Evolutionary conservation across 2,888 invertebrate species (phyloP), one percentile per base, ranked within the genome.

Genomic region (Troides oblongomaculatus): DNA sequence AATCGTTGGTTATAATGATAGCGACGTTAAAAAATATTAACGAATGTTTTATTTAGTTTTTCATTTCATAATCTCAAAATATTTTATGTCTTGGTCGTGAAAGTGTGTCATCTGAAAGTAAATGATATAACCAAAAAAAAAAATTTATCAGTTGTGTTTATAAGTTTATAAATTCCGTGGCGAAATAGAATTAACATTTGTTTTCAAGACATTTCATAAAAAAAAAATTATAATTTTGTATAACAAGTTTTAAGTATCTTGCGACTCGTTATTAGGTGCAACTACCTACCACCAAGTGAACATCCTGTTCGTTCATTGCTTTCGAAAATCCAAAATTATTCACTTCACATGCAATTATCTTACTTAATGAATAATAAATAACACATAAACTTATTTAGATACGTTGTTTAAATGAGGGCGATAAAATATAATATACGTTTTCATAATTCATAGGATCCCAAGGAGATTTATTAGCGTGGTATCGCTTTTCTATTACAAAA

Each of bases 401-500:
- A 56, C 18, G 57, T n/a, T 3, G 57, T 67, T 39, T 21, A 39
- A 61, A n/a, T 25, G 10, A 39, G 12, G 21, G 8, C 21, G n/a
- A n/a, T 61, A 61, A 60, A 39, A 7, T 30, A 39, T 39, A 62
- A 25, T 43, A 62, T 62, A 64, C 18, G 58, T 71, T 62, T 64
- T 30, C 60, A 36, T 57, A 64, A 62, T 71, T 59, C 56, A 60
- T 70, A 56, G 60, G 67, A 67, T 60, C 46, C 57, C 58, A 57
- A 67, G 50, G n/a, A 61, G 68, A 62, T 65, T 65, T 66, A 69
- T 61, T 68, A 63, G 68, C 64, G 63, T 68, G 75, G 77, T 78
- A 78, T 77, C 72, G 77, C 74, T 80, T 80, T 83, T 80, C 80
- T 79, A 78, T 78, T 78, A 74, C 77, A 73, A 81, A 81, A 81